These are phyloP conservation scores for Cephus pygmeus DNA, from an alignment of 2,888 invertebrate species.

Conservation along the genomic window DNA sequence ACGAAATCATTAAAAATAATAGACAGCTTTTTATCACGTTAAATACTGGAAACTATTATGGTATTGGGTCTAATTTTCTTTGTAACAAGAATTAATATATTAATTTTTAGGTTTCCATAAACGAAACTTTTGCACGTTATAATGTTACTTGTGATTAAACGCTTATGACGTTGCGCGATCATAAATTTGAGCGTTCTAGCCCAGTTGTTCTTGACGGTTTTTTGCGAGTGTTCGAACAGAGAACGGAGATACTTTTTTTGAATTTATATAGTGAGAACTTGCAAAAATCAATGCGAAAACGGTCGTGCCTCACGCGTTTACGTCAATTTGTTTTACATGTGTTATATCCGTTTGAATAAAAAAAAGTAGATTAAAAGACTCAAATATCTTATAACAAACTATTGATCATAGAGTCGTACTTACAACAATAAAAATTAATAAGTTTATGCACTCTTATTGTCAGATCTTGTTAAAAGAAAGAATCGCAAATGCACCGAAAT, in stretches of 20 bases:
- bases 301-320: not conserved
- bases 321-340: not conserved
- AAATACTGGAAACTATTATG: not conserved
- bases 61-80: not conserved
- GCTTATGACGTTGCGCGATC: not conserved
- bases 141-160: not conserved
- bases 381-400: not conserved
- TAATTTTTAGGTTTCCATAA: not conserved
- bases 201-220: not conserved
- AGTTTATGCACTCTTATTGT: slow-evolving; percentile 54
- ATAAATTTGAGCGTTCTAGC: not conserved
- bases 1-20: not conserved
- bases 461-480: slow-evolving; percentile 44
- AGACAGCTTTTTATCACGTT: not conserved
- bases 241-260: not conserved
- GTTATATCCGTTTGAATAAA: slow-evolving; percentile 8
- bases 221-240: not conserved
- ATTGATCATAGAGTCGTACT: slow-evolving; percentile 9
- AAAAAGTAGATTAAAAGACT: not conserved
- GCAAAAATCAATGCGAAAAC: not conserved
- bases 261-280: not conserved
- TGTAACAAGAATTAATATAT: not conserved
- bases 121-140: not conserved
- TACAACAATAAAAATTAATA: slow-evolving; percentile 34
- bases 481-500: slow-evolving; percentile 5